These are phyloP conservation scores for Orbicella faveolata DNA, from an alignment of 64 coral and sea anemone genomes.

Conservation along the genomic window DNA sequence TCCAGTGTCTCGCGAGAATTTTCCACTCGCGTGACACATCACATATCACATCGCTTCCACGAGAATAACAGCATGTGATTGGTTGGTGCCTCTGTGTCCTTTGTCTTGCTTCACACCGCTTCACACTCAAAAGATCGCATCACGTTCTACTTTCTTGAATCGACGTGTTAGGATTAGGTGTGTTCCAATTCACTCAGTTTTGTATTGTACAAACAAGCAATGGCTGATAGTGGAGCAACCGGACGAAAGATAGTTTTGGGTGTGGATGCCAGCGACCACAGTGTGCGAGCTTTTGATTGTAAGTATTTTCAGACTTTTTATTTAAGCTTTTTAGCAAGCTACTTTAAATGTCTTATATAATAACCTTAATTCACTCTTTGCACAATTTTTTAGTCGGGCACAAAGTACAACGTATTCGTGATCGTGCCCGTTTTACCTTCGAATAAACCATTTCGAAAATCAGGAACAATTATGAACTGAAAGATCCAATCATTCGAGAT, in stretches of 20 bases:
- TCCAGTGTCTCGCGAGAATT: too few species aligned
- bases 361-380: too few species aligned
- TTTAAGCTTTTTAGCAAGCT: too few species aligned
- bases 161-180: not conserved
- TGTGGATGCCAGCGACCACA: conserved; percentile 67
- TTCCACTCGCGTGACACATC: not conserved
- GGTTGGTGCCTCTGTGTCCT: not conserved
- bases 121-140: not conserved
- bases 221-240: not conserved
- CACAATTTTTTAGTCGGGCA: too few species aligned
- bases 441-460: too few species aligned
- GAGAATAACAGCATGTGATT: not conserved
- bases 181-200: not conserved
- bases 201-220: not conserved
- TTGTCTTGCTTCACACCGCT: not conserved
- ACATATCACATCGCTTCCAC: not conserved
- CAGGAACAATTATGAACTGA: too few species aligned
- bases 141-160: not conserved
- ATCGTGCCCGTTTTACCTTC: too few species aligned
- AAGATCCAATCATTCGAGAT: too few species aligned
- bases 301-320: conserved; percentile 16
- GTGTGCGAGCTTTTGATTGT: conserved; percentile 75
- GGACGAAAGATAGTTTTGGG: conserved; percentile 46
- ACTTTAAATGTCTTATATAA: too few species aligned
- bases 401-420: too few species aligned